These are phyloP conservation scores for Apotomis betuletana DNA, from an alignment of 2,888 invertebrate species.

Conservation along the genomic window DNA sequence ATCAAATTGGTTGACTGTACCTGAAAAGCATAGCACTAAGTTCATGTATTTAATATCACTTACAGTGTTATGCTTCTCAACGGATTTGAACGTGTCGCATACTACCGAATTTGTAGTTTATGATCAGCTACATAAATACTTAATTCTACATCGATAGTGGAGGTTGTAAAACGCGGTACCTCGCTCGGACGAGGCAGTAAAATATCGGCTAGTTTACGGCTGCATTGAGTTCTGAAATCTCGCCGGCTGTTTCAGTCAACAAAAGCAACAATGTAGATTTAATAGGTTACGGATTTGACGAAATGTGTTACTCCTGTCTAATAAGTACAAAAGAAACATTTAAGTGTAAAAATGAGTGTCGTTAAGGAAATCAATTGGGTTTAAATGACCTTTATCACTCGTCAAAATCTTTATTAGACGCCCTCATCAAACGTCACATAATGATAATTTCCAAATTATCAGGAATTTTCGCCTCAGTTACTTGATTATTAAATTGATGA, in stretches of 20 bases:
- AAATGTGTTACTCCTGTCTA: not conserved
- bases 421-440: no score
- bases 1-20: no score
- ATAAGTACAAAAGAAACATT: not conserved
- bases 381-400: no score
- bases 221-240: constrained; percentile 17
- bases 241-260: constrained; percentile 3
- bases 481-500: no score
- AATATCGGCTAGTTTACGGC: constrained; percentile 28
- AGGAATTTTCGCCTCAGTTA: no score
- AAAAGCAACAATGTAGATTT: constrained; percentile 36
- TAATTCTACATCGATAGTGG: constrained; percentile 20
- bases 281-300: not conserved
- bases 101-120: constrained; percentile 13
- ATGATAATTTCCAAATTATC: no score
- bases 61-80: no score
- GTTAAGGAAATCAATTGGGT: no score
- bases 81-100: not conserved
- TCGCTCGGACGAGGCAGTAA: constrained; percentile 24
- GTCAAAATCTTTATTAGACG: no score
- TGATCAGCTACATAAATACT: constrained; percentile 12
- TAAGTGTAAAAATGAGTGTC: not conserved
- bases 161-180: constrained; percentile 22
- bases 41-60: no score
- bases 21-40: no score